Conservation (phyloP, 64 coral and sea anemone species). For the Cladopsammia gracilis region DNA sequence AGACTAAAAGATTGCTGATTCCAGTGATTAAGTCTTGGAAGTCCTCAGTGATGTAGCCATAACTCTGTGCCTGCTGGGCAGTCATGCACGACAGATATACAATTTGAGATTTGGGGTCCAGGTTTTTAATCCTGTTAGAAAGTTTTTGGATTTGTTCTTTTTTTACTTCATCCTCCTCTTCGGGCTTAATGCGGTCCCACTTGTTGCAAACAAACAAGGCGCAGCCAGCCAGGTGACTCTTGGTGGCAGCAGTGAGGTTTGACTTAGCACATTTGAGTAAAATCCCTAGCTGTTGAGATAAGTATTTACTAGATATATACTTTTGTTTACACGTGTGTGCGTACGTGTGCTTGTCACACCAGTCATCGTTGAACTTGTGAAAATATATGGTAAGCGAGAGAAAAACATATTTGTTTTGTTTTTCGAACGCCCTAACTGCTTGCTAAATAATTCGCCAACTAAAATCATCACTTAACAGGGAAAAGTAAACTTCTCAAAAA, state of each 20-base stretch:
- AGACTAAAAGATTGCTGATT: background rate
- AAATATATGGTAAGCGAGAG: too few relatives aligned
- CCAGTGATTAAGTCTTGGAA: slow-evolving; percentile 5
- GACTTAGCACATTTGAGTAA: background rate
- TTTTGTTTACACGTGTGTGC: too few relatives aligned
- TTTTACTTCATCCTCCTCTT: background rate
- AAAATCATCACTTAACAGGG: too few relatives aligned
- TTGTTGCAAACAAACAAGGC: slow-evolving; percentile 23
- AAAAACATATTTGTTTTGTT: too few relatives aligned
- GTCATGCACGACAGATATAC: background rate
- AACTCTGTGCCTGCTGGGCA: background rate
- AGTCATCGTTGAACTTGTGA: too few relatives aligned
- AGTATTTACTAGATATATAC: too few relatives aligned
- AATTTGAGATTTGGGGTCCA: background rate
- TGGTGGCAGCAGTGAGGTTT: background rate
- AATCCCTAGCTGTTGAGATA: background rate
- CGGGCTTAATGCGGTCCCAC: background rate
- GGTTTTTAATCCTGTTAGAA: background rate
- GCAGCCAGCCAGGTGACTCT: background rate
- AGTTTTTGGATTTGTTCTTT: background rate
- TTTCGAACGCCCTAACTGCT: too few relatives aligned
- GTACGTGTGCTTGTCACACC: too few relatives aligned
- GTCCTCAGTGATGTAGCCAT: background rate
- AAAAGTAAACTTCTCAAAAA: too few relatives aligned
- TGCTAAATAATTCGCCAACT: too few relatives aligned